Percentiles rank a stretch among this genome's conserved stretches.
Conservation (phyloP, 2,797 vertebrate species). For the Discoglossus pictus region DNA sequence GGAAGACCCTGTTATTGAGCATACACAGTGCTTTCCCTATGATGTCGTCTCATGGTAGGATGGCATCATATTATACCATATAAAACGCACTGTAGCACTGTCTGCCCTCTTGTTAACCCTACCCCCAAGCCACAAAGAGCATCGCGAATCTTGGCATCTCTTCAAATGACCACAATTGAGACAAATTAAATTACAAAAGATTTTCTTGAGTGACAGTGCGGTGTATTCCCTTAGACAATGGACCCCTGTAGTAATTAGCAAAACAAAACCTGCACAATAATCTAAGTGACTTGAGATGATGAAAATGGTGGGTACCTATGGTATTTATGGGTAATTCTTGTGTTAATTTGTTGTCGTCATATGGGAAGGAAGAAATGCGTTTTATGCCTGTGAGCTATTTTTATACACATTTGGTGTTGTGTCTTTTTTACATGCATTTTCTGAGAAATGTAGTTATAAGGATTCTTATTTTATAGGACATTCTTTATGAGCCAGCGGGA, state of each 20-base stretch:
- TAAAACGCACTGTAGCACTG: neutral
- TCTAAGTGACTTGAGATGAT: too few relatives aligned
- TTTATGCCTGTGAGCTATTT: too few relatives aligned
- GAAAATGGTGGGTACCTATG: too few relatives aligned
- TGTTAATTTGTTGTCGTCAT: too few relatives aligned
- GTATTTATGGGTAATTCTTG: too few relatives aligned
- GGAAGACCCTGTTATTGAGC: too few relatives aligned
- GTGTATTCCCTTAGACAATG: slow-evolving; percentile 10
- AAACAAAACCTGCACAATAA: neutral
- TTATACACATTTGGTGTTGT: too few relatives aligned
- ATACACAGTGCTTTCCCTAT: too few relatives aligned
- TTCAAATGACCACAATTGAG: slow-evolving; percentile 15
- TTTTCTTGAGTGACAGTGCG: slow-evolving; percentile 26
- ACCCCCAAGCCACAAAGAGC: neutral
- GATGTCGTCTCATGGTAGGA: too few relatives aligned
- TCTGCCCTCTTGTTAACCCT: slow-evolving; percentile 22
- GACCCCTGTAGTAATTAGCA: slow-evolving; percentile 13
- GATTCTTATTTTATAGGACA: slow-evolving; percentile 67
- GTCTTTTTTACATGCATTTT: slow-evolving; percentile 41
- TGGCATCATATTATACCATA: too few relatives aligned
- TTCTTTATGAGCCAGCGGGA: slow-evolving; percentile 69
- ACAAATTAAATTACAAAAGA: slow-evolving; percentile 24
- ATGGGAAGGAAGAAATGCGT: too few relatives aligned
- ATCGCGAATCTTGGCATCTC: neutral
- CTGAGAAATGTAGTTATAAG: slow-evolving; percentile 65